Evolutionary conservation across 1,140 invertebrate genomes (phyloP), one percentile per base, ranked within the genome.

Genomic region (Ips typographus): DNA sequence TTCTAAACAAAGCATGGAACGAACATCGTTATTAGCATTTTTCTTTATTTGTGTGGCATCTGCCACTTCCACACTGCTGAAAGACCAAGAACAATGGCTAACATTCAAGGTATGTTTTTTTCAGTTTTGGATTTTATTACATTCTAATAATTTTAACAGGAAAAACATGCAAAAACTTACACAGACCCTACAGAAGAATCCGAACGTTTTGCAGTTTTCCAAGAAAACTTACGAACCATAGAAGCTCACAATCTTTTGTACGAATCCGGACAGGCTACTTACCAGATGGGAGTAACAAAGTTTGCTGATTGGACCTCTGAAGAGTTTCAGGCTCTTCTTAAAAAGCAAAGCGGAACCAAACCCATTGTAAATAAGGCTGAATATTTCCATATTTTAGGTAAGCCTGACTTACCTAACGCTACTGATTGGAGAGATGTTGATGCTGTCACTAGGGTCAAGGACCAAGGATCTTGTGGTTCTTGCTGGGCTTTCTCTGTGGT

Each of bases 241-340:
- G 53, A 63, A 57, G 36, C 56, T 70, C 36, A 64, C 42, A 53
- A 67, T 83, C 81, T 84, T 69, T 80, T 82, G 63, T 92, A 81
- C 77, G 85, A 88, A 72, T 75, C 81, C 53, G 92, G 92, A 0
- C 73, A 85, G 69, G 85, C 87, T 41, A 77, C 82, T 7, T 94
- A 84, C 80, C 86, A 86, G 74, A 76, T 93, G 71, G 84, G 79
- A 44, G 78, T 94, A 73, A 95, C 95, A 80, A 87, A 94, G 77
- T 95, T 90, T 80, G 87, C 87, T 55, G 94, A 96, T 82, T 84
- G 94, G 89, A 84, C 94, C 71, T 89, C 88, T 78, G 88, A 92
- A 73, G 94, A 96, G 82, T 94, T 95, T 55, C 56, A 53, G 8
- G n/a, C 22, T n/a, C 37, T 65, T 22, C 37, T 65, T 40, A 65